Evolutionary conservation across 2,888 invertebrate species (phyloP).

Genomic region (Sarcophaga carnaria): DNA sequence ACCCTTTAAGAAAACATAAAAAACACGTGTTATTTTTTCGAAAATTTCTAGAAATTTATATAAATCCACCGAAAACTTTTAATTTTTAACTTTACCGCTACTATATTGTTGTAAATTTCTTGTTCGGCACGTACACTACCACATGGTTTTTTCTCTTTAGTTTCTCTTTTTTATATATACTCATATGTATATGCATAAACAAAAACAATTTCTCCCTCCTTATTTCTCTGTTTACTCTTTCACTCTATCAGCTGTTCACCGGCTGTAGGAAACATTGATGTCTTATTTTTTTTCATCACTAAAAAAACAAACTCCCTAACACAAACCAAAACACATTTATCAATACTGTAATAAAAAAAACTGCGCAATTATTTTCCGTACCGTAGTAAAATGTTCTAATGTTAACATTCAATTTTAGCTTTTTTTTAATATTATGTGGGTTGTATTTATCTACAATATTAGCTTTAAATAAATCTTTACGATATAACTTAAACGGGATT

Average conservation of each 20-base stretch:
- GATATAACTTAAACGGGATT: too few relatives aligned
- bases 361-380: constrained; percentile 1
- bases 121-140: constrained; percentile 55
- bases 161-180: background rate
- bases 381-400: too few relatives aligned
- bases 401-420: background rate
- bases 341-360: background rate
- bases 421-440: constrained; percentile 13
- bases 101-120: constrained; percentile 12
- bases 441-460: constrained; percentile 18
- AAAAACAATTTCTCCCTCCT: background rate
- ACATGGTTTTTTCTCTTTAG: constrained; percentile 39
- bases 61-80: background rate
- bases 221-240: constrained; percentile 19
- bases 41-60: constrained; percentile 35
- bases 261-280: constrained; percentile 18
- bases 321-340: background rate
- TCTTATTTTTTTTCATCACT: background rate
- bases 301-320: background rate
- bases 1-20: background rate
- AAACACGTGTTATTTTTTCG: constrained; percentile 19
- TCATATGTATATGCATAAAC: background rate
- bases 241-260: constrained; percentile 51
- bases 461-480: background rate
- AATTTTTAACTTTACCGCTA: background rate